Percentiles rank a stretch among this genome's conserved stretches.
phyloP scores from a whole-genome alignment of 2,113 vertebrate species.

The Chlorodrepanis virens region DNA sequence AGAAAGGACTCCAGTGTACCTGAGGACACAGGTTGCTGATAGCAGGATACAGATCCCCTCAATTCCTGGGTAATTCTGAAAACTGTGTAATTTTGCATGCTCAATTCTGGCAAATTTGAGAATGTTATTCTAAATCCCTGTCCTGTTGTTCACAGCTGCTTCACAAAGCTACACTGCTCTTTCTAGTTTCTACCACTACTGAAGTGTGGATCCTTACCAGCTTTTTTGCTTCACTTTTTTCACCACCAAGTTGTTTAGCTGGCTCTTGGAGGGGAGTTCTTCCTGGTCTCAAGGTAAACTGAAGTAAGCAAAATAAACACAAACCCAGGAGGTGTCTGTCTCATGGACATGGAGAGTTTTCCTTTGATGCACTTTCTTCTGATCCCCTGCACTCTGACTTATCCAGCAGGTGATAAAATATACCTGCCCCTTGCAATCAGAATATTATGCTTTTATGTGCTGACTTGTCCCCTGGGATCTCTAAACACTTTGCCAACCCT shows the following conservation, averaged over 20 bases:
- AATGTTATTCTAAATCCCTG: neutral
- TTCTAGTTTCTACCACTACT: neutral
- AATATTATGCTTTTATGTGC: neutral
- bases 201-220: neutral
- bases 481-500: neutral
- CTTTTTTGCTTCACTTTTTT: neutral
- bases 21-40: neutral
- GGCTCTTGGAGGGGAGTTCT: neutral
- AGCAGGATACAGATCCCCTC: neutral
- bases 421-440: neutral
- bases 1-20: neutral
- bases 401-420: neutral
- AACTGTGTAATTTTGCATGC: neutral
- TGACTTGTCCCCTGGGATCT: neutral
- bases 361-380: slow-evolving; percentile 5
- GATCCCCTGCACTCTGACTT: neutral
- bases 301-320: neutral
- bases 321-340: neutral
- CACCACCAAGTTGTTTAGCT: neutral
- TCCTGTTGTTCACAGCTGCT: neutral
- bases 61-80: neutral
- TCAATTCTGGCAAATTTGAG: neutral
- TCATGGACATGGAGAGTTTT: neutral
- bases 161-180: neutral
- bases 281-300: neutral